Evolutionary conservation across 1,140 invertebrate genomes (phyloP).

Genomic region (Drosophila orosa): DNA sequence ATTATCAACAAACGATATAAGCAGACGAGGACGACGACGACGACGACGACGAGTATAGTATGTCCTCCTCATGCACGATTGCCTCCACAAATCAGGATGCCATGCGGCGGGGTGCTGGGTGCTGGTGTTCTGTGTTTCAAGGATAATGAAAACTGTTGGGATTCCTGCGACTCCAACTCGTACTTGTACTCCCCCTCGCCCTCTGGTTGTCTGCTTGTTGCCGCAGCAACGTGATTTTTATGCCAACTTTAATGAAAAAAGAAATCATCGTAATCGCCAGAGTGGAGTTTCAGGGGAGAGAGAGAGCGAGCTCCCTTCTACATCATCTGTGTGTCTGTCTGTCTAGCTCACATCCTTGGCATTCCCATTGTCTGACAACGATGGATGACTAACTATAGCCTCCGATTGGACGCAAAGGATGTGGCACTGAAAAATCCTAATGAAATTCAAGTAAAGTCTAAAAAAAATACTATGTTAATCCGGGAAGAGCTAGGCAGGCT

Average conservation of each 20-base stretch:
- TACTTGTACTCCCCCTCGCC: no score
- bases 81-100: constrained; percentile 14
- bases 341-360: constrained; percentile 14
- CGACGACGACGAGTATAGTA: not conserved
- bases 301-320: not conserved
- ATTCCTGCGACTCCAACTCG: constrained; percentile 3
- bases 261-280: constrained; percentile 21
- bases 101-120: not conserved
- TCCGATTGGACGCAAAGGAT: not conserved
- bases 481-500: not conserved
- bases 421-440: not conserved
- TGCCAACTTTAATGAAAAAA: constrained; percentile 73
- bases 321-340: not conserved
- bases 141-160: constrained; percentile 43
- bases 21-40: constrained; percentile 14
- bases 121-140: not conserved
- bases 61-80: constrained; percentile 41
- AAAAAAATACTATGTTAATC: not conserved
- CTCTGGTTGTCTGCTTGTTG: constrained; percentile 35
- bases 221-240: constrained; percentile 69
- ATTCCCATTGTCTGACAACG: constrained; percentile 3
- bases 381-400: constrained; percentile 4
- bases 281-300: not conserved
- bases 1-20: constrained; percentile 70
- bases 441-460: not conserved